Conservation (phyloP, 2,888 invertebrate genomes). For the Ophioninae sp. region DNA sequence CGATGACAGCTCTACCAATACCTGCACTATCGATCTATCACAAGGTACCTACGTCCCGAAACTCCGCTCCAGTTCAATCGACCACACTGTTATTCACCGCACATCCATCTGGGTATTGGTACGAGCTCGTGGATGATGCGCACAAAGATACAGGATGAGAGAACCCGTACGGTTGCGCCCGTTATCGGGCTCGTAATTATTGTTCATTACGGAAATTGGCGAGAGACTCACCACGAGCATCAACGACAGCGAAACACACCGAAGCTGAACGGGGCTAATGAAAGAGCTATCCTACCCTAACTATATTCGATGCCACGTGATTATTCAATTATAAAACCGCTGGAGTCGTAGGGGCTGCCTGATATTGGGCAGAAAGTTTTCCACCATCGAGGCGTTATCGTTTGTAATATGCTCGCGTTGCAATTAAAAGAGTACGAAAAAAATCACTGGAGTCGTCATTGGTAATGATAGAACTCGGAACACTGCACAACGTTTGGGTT, state of each 20-base stretch:
- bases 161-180: slow-evolving; percentile 35
- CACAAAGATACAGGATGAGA: slow-evolving; percentile 10
- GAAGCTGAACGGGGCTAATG: slow-evolving; percentile 54
- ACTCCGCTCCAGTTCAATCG: slow-evolving; percentile 44
- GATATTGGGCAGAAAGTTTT: slow-evolving; percentile 21
- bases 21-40: slow-evolving; percentile 36
- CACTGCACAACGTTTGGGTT: background rate
- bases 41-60: slow-evolving; percentile 30
- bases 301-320: slow-evolving; percentile 58
- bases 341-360: background rate
- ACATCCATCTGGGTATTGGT: background rate
- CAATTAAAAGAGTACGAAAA: background rate
- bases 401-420: slow-evolving; percentile 24
- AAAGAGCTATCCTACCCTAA: slow-evolving; percentile 58
- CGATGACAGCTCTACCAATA: slow-evolving; percentile 4
- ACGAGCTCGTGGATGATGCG: background rate
- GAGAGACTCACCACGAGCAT: slow-evolving; percentile 47
- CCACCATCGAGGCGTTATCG: slow-evolving; percentile 18
- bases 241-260: slow-evolving; percentile 42
- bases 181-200: slow-evolving; percentile 61
- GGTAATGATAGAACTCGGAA: background rate
- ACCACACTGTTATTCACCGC: slow-evolving; percentile 36
- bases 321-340: slow-evolving; percentile 54
- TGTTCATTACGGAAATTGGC: slow-evolving; percentile 60
- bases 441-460: background rate